Base-by-base conservation (phyloP, 2,888 invertebrate genomes). In the Ptychoptera albimana region DNA sequence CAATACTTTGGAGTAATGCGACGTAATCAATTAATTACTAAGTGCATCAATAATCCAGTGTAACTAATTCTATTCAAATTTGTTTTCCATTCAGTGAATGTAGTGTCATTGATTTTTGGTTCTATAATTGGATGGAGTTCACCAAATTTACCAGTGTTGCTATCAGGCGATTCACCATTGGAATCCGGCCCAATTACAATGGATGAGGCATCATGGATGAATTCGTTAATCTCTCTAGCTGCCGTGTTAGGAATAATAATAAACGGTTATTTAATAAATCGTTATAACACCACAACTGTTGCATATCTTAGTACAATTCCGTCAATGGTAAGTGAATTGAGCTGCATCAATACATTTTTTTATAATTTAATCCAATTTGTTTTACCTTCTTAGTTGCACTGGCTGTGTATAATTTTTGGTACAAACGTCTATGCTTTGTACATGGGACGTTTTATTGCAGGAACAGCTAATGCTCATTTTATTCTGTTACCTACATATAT, bases 271-370 rank as follows among this genome's bases (percentile, higher is more conserved):
- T 13, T 57, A 12, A 51, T 55, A 2, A 43, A 55, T 10, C 50
- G 49, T 32, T 57, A 58, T 23, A 64, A 64, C 8, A 56, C 60
- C 5, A 59, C 57, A 37, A 51, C 55, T 1, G 50, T 56, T 39
- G 45, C 61, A 3, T 50, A 59, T 3, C 46, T 58, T 14, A 50
- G 57, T 31, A 60, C 61, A n/a, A 39, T 63, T 0, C 45, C 62
- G 4, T 59, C 61, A 49, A 58, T 61, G 35, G 60, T 64, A 49
- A 16, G 34, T n/a, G n/a, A n/a, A 40, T n/a, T n/a, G 11, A 16
- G 15, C 7, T 13, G 13, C 5, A 36, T 11, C 13, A 7, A 8
- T 12, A 36, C 11, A 36, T 8, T 6, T 36, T 6, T 7, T 7
- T n/a, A n/a, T 11, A n/a, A n/a, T n/a, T 13, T 13, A 36, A 8